Evolutionary conservation across 2,888 invertebrate genomes (phyloP), one percentile per base, ranked within the genome.

Genomic region (Drosophila pseudotakahashii): DNA sequence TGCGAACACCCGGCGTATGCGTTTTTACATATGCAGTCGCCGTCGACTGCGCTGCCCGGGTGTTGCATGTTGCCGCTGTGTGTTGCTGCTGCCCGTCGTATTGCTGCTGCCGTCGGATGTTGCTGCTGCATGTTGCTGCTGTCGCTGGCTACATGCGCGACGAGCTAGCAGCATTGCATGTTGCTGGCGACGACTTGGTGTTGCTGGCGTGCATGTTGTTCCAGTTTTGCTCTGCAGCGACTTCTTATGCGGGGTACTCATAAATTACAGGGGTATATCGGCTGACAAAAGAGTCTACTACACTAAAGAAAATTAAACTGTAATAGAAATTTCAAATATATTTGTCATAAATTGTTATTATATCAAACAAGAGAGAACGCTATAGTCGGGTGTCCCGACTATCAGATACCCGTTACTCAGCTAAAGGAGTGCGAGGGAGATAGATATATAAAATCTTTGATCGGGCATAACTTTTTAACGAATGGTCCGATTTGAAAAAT

Each of bases 21-120:
- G 68, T 67, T 71, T 68, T 55, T 73, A 72, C 70, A 71, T 73
- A 71, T 73, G 70, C 70, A 73, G 54, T 37, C 73, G 64, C 32
- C 63, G 62, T 14, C 50, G 34, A 44, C 70, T 39, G 70, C 62
- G 70, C 70, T 70, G 70, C 72, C 51, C 13, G 39, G 23, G 26
- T 16, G 32, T 26, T 52, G 36, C 36, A 41, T 26, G 59, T 36
- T 64, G 58, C 45, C n/a, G 54, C 48, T 11, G 39, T 34, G 26
- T 66, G 67, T 36, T 54, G 67, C 54, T 44, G 36, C 19, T 32
- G 36, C 14, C n/a, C 14, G 26, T 26, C 11, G 14, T 41, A 41
- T 16, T 41, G 41, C 41, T 10, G 41, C 23, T 44, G 44, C 23
- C 4, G 13, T 13, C 16, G 7, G 7, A n/a, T 55, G 58, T 41